These are phyloP conservation scores for Hoplostethus mediterraneus DNA, from an alignment of 2,797 vertebrate species.

Conservation along the genomic window DNA sequence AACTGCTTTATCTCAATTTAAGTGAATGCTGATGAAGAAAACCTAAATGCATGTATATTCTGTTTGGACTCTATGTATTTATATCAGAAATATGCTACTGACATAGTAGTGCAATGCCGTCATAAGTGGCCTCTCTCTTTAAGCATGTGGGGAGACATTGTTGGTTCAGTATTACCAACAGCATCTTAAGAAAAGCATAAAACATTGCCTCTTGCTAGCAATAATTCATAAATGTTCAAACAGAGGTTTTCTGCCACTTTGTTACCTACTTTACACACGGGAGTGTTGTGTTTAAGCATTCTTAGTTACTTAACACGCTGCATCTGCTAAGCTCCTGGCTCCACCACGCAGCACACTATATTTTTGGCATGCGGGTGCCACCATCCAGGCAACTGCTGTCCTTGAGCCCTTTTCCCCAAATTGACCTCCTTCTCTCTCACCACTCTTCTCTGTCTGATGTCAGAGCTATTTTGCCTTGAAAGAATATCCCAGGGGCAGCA, in stretches of 20 bases:
- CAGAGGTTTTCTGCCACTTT: slow-evolving; percentile 39
- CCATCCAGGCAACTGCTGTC: slow-evolving; percentile 58
- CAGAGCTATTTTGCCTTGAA: slow-evolving; percentile 41
- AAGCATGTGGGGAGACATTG: slow-evolving; percentile 30
- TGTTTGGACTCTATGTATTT: slow-evolving; percentile 19
- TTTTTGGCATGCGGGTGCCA: slow-evolving; percentile 67
- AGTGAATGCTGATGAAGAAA: neutral
- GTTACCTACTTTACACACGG: slow-evolving; percentile 49
- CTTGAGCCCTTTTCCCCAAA: slow-evolving; percentile 32
- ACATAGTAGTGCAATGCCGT: neutral
- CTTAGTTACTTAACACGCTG: slow-evolving; percentile 46
- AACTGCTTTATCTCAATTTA: neutral
- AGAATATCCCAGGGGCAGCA: slow-evolving; percentile 57
- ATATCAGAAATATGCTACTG: slow-evolving; percentile 7
- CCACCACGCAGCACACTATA: slow-evolving; percentile 52
- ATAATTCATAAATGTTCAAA: neutral
- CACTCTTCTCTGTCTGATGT: slow-evolving; percentile 21
- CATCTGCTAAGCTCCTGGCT: slow-evolving; percentile 63
- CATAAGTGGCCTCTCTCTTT: slow-evolving; percentile 25
- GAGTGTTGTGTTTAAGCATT: slow-evolving; percentile 37
- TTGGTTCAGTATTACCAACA: slow-evolving; percentile 38
- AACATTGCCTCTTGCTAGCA: neutral
- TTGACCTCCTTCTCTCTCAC: slow-evolving; percentile 56
- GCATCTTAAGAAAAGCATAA: slow-evolving; percentile 30
- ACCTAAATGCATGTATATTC: slow-evolving; percentile 29